Evolutionary conservation across 2,888 invertebrate species (phyloP).

Genomic region (Orthonevra nobilis): DNA sequence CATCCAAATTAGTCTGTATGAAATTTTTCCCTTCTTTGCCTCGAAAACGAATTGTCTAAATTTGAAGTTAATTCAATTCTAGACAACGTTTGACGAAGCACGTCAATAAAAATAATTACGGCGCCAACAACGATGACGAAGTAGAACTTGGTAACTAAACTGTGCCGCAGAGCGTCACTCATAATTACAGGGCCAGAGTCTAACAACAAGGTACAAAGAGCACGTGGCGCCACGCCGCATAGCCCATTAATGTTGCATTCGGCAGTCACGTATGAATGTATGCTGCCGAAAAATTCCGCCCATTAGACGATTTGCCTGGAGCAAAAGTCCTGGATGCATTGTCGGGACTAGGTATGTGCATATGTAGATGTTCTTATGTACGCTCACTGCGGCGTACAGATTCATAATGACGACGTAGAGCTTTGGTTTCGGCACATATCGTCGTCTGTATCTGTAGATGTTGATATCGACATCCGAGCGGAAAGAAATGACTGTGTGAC

Average conservation of each 20-base stretch:
- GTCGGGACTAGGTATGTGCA: too few species aligned
- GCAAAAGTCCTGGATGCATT: slow-evolving; percentile 28
- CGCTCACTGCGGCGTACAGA: slow-evolving; percentile 12
- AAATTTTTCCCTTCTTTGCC: too few species aligned
- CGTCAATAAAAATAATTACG: too few species aligned
- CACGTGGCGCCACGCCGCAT: slow-evolving; percentile 13
- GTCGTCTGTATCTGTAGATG: slow-evolving; percentile 5
- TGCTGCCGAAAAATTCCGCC: slow-evolving; percentile 51
- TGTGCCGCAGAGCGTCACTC: slow-evolving; percentile 40
- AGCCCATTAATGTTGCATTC: slow-evolving; percentile 51
- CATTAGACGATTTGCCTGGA: slow-evolving; percentile 60
- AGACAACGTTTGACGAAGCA: too few species aligned
- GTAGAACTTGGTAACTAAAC: slow-evolving; percentile 30
- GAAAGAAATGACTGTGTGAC: slow-evolving; percentile 31
- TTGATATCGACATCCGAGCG: slow-evolving; percentile 30
- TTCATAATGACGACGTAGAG: not conserved
- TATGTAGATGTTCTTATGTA: not conserved
- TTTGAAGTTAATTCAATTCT: too few species aligned
- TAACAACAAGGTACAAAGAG: slow-evolving; percentile 9
- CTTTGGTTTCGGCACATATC: slow-evolving; percentile 13
- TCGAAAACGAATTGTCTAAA: too few species aligned
- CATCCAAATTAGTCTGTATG: too few species aligned
- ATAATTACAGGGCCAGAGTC: slow-evolving; percentile 39
- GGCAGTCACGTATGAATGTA: slow-evolving; percentile 58
- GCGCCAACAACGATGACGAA: not conserved